Percentiles rank a stretch among this genome's conserved stretches.
These are phyloP conservation scores for Otolemur garnettii DNA, from an alignment of 2,113 vertebrate species.

Conservation along the genomic window DNA sequence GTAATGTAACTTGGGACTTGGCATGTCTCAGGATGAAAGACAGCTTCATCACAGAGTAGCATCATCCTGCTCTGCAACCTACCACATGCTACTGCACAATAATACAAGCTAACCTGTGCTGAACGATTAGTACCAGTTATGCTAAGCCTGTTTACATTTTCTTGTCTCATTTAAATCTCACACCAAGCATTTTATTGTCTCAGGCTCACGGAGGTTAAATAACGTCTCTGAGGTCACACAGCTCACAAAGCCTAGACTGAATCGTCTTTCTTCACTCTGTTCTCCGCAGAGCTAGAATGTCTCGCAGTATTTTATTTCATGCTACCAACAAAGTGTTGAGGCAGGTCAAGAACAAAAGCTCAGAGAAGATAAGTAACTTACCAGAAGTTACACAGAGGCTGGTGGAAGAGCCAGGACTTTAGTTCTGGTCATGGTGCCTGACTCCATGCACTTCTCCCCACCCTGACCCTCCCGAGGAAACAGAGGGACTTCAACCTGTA, in stretches of 20 bases:
- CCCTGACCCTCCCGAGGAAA: background rate
- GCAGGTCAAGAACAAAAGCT: background rate
- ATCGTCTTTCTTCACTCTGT: background rate
- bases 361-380: background rate
- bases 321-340: background rate
- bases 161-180: background rate
- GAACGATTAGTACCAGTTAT: background rate
- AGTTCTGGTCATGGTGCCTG: background rate
- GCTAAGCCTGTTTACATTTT: background rate
- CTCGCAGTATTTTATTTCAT: background rate
- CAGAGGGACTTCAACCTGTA: background rate
- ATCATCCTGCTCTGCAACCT: background rate
- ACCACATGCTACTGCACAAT: background rate
- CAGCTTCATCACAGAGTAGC: background rate
- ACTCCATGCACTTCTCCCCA: background rate
- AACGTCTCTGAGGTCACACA: background rate
- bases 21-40: background rate
- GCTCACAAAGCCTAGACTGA: background rate
- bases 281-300: background rate
- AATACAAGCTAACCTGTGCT: background rate
- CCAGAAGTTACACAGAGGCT: background rate
- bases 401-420: background rate
- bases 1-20: constrained; percentile 36
- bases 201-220: background rate
- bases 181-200: background rate